Conservation (phyloP, 2,888 invertebrate genomes). For the Ormyrus rosae region DNA sequence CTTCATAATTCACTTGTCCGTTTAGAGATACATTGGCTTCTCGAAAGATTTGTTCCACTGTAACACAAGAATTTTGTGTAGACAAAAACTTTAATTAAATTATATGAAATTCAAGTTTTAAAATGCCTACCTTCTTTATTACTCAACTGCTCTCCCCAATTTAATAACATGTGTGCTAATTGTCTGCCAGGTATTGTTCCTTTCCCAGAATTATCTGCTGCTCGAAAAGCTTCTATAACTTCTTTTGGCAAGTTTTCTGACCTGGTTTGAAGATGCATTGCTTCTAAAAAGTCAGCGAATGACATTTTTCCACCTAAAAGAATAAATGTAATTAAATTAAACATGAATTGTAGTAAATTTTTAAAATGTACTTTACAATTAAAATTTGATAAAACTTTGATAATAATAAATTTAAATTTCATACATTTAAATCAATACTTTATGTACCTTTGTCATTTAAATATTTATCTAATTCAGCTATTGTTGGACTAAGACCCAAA, state of each 20-base stretch:
- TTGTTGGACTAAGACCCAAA: conserved; percentile 94
- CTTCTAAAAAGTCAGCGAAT: conserved; percentile 96
- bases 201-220: conserved; percentile 85
- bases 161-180: conserved; percentile 89
- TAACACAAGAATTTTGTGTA: conserved; percentile 56
- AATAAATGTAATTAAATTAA: not conserved
- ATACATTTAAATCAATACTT: conserved; percentile 4
- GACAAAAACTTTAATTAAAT: conserved; percentile 39
- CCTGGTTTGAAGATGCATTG: conserved; percentile 93
- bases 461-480: conserved; percentile 91
- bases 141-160: conserved; percentile 93
- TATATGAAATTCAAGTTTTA: conserved; percentile 34
- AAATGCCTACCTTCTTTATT: conserved; percentile 78
- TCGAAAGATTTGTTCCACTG: conserved; percentile 91
- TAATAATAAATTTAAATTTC: conserved; percentile 6
- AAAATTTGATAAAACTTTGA: not conserved
- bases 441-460: conserved; percentile 81
- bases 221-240: conserved; percentile 92
- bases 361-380: not conserved
- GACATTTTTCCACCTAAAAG: conserved; percentile 88
- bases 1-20: conserved; percentile 90
- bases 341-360: not conserved
- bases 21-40: conserved; percentile 91
- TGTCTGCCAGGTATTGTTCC: conserved; percentile 89
- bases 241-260: conserved; percentile 90